These are phyloP conservation scores for Strigamia transsilvanica DNA, from an alignment of 2,888 invertebrate species.

Conservation along the genomic window DNA sequence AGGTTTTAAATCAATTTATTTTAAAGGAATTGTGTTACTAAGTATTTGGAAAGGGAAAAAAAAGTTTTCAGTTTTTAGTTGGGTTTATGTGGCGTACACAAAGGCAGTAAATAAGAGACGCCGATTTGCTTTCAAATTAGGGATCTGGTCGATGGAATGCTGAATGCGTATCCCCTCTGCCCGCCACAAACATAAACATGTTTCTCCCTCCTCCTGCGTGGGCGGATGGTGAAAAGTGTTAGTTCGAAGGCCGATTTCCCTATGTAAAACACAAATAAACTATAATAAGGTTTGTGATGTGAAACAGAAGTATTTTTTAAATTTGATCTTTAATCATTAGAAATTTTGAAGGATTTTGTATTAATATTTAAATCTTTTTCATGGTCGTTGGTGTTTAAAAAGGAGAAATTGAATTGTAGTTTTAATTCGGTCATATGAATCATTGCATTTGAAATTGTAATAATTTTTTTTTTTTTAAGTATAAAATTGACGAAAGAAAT, in stretches of 20 bases:
- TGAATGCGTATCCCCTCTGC: neutral
- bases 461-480: neutral
- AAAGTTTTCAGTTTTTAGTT: neutral
- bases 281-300: neutral
- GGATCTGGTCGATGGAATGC: conserved; percentile 19
- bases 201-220: neutral
- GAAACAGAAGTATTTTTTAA: neutral
- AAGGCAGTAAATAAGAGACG: neutral
- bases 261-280: conserved; percentile 24
- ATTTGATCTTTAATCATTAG: neutral
- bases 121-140: neutral
- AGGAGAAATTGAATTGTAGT: neutral
- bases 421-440: neutral
- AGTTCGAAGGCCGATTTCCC: conserved; percentile 4
- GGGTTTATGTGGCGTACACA: neutral
- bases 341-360: neutral
- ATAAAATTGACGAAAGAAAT: neutral
- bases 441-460: neutral
- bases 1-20: neutral
- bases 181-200: conserved; percentile 36
- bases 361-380: conserved; percentile 9
- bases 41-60: neutral
- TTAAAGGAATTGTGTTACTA: neutral
- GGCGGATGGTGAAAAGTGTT: conserved; percentile 31
- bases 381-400: conserved; percentile 21